Evolutionary conservation across 2,113 vertebrate genomes (phyloP).

Genomic region (Sialia sialis): DNA sequence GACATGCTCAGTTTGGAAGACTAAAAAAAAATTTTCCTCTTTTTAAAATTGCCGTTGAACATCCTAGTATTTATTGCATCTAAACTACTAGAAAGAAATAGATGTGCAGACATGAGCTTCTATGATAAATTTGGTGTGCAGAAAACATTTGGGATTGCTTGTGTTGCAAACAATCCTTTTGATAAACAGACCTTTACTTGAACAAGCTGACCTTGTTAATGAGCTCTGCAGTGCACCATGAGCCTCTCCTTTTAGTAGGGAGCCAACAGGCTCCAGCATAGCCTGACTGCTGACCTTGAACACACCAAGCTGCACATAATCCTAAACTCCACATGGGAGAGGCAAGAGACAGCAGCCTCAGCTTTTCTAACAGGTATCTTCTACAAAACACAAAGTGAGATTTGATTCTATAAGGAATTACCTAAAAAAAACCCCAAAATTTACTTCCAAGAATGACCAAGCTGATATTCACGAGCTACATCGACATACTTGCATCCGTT

Average conservation of each 20-base stretch:
- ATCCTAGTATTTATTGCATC: not conserved
- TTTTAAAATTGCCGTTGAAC: not conserved
- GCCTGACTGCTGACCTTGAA: not conserved
- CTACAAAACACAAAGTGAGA: not conserved
- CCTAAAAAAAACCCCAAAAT: not conserved
- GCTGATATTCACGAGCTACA: not conserved
- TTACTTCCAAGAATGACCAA: not conserved
- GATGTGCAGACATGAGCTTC: not conserved
- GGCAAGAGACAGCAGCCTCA: not conserved
- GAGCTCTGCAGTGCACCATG: not conserved
- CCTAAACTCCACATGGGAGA: not conserved
- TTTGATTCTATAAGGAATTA: not conserved
- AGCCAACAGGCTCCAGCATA: not conserved
- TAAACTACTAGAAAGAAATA: not conserved
- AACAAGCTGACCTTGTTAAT: not conserved
- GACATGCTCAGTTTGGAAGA: not conserved
- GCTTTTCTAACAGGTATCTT: not conserved
- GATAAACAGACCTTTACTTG: not conserved
- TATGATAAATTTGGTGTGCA: not conserved
- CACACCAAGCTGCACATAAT: not conserved
- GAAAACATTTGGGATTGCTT: not conserved
- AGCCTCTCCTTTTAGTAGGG: not conserved
- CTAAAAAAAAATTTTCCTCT: not conserved
- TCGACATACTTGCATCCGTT: not conserved
- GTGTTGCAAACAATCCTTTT: not conserved